Evolutionary conservation across 2,888 invertebrate species (phyloP), one percentile per base, ranked within the genome.

Genomic region (Amphipoea lucens): DNA sequence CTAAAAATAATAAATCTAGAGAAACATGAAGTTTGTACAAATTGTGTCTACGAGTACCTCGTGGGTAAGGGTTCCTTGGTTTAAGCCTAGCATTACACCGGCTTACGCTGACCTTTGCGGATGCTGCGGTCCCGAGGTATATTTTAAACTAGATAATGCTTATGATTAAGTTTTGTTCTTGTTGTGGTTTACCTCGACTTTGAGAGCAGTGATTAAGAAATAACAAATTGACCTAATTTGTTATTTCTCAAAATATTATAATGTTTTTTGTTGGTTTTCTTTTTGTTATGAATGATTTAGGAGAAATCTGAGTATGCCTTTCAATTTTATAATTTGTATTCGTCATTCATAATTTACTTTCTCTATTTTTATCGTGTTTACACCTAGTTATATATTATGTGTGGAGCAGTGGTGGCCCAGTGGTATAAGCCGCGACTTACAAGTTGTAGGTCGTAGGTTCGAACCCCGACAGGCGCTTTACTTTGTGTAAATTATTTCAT

Each of bases 121-220:
- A 54, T 29, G 42, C 17, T 82, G 76, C 40, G 82, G 78, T 63
- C 0, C 17, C 23, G 45, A 67, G 62, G 54, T 63, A 36, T 60
- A 79, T 29, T 85, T 68, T 57, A 57, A 79, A 86, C 60, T 66
- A 79, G 57, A 72, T 83, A 79, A 87, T 85, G 14, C n/a, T 74
- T 79, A 83, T 86, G 63, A 85, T 86, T 79, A 68, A 76, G 63
- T 76, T 76, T 86, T 72, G 70, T 68, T 75, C 48, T 76, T 42
- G n/a, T 66, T 76, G 86, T 23, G 87, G 78, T 65, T 76, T 60
- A 54, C 14, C 51, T n/a, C 23, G 57, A 42, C n/a, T 73, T 73
- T 70, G 42, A 60, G 57, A 11, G 57, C 23, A 67, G 48, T 20
- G 17, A 48, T n/a, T 67, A 48, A 66, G 7, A 78, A 60, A 20